Conservation (phyloP, 2,888 invertebrate species). For the Pristionchus arcanus region DNA sequence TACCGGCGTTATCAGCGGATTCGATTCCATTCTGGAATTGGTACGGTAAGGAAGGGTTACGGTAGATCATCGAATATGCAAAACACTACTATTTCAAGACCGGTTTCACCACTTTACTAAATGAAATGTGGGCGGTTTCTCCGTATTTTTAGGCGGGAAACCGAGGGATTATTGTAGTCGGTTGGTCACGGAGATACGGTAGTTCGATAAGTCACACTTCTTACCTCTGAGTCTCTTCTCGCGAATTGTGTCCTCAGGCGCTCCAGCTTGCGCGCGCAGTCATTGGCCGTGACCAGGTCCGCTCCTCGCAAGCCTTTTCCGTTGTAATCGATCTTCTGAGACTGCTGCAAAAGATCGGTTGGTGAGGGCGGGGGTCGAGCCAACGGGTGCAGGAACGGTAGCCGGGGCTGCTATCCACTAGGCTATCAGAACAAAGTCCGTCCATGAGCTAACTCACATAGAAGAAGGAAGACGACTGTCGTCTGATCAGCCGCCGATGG, state of each 20-base stretch:
- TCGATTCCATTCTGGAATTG: conserved; percentile 12
- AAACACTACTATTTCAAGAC: background rate
- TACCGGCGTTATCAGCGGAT: conserved; percentile 3
- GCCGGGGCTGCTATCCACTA: background rate
- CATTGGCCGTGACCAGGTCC: conserved; percentile 51
- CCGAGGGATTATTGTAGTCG: background rate
- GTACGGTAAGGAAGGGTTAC: conserved; percentile 39
- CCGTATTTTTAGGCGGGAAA: background rate
- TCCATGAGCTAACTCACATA: background rate
- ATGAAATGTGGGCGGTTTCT: background rate
- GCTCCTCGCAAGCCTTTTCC: background rate
- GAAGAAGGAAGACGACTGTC: conserved; percentile 43
- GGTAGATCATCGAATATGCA: background rate
- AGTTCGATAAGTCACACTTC: background rate
- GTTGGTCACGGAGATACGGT: conserved; percentile 4
- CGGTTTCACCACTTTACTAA: background rate
- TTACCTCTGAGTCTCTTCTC: conserved; percentile 50
- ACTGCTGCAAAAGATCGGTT: background rate
- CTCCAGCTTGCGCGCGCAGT: conserved; percentile 54
- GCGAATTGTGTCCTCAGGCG: background rate
- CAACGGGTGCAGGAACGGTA: background rate
- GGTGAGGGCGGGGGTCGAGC: background rate
- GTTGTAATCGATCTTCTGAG: background rate
- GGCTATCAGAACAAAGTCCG: background rate
- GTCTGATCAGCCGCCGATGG: background rate